These are phyloP conservation scores for Chelonia mydas DNA, from an alignment of 2,797 vertebrate species.

Conservation along the genomic window DNA sequence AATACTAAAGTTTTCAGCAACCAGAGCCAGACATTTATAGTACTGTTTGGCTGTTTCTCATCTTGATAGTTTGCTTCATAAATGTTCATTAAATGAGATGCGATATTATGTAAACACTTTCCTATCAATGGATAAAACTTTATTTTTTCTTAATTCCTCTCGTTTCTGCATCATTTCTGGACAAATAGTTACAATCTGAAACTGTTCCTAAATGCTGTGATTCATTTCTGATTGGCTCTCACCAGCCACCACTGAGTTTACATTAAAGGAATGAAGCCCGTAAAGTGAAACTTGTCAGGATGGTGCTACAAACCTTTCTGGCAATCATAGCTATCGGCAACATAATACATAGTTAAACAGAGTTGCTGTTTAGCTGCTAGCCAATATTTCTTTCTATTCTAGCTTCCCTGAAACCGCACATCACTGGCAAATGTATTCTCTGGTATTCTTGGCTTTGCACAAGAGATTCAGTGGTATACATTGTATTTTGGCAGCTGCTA, in stretches of 20 bases:
- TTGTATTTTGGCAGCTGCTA: not conserved
- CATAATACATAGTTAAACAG: constrained; percentile 12
- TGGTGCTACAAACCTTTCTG: constrained; percentile 1
- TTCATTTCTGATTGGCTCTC: not conserved
- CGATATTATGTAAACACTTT: not conserved
- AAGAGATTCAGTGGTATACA: fast-evolving
- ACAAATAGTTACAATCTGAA: constrained; percentile 13
- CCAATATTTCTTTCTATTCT: not conserved
- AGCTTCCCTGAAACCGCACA: not conserved
- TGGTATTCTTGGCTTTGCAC: not conserved
- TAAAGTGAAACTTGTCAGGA: constrained; percentile 21
- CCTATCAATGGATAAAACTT: not conserved
- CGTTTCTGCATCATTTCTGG: not conserved
- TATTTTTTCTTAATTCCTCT: constrained; percentile 3
- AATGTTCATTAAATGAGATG: not conserved
- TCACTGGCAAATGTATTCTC: not conserved
- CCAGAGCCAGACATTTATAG: not conserved
- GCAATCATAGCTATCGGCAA: not conserved
- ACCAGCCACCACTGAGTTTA: not conserved
- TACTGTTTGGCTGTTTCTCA: not conserved
- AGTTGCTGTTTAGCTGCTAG: not conserved
- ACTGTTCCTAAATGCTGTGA: not conserved
- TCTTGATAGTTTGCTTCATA: constrained; percentile 3
- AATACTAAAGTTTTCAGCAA: not conserved
- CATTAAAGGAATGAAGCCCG: not conserved